A percentile compares a stretch with the other conserved stretches of the same genome.
These are phyloP conservation scores for Samia ricini DNA, from an alignment of 1,140 invertebrate species.

Conservation along the genomic window DNA sequence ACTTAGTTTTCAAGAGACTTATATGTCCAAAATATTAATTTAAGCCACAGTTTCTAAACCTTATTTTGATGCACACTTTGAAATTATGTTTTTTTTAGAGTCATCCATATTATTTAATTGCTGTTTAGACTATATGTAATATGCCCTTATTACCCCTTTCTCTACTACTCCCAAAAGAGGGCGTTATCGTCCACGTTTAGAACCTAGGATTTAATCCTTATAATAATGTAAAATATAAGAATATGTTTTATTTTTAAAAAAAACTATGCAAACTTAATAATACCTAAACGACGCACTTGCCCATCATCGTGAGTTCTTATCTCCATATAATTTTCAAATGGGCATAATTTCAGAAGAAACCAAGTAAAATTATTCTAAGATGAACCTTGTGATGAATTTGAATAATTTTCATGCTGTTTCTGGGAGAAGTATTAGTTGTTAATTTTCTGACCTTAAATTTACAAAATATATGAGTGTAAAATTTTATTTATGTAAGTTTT, in stretches of 20 bases:
- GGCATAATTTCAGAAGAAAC: conserved; percentile 7
- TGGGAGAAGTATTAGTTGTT: not conserved
- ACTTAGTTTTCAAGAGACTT: too few relatives aligned
- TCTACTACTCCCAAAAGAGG: too few relatives aligned
- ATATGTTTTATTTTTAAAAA: not conserved
- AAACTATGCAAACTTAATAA: not conserved
- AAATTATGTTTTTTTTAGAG: too few relatives aligned
- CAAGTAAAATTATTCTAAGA: not conserved
- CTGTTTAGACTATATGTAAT: too few relatives aligned
- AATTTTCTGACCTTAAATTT: not conserved
- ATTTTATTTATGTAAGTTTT: not conserved
- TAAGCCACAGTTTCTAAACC: too few relatives aligned
- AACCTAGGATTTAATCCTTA: too few relatives aligned
- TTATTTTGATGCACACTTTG: too few relatives aligned
- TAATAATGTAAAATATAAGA: not conserved
- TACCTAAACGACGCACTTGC: not conserved
- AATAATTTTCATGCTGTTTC: conserved; percentile 2
- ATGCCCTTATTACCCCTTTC: too few relatives aligned
- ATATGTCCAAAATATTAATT: too few relatives aligned
- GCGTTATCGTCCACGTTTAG: too few relatives aligned
- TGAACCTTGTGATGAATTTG: not conserved
- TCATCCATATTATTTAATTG: too few relatives aligned
- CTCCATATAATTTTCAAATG: conserved; percentile 5
- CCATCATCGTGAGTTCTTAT: not conserved
- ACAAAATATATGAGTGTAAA: not conserved